Evolutionary conservation across 2,888 invertebrate genomes (phyloP).

Genomic region (Eupithecia inturbata): DNA sequence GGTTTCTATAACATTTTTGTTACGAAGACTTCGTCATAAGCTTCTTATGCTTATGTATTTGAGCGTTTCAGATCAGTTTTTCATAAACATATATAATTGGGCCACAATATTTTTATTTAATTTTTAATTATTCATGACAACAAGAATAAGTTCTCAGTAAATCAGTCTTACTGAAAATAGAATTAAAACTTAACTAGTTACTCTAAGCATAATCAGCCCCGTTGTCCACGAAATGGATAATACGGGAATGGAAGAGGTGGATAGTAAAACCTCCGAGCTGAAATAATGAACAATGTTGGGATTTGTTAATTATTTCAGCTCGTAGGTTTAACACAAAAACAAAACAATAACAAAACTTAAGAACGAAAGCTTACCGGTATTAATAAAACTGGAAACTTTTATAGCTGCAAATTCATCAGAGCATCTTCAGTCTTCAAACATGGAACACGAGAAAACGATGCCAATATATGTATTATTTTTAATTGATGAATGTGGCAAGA

Average conservation of each 20-base stretch:
- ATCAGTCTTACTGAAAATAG: too few relatives aligned
- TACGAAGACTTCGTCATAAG: background rate
- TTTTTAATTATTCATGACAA: background rate
- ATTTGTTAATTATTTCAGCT: too few relatives aligned
- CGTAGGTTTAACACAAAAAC: too few relatives aligned
- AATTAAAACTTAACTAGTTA: background rate
- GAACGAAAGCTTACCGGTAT: constrained; percentile 57
- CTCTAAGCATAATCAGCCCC: background rate
- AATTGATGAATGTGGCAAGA: constrained; percentile 45
- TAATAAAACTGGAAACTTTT: constrained; percentile 50
- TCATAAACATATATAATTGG: background rate
- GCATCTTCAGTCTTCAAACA: constrained; percentile 51
- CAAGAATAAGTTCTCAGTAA: too few relatives aligned
- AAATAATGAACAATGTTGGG: background rate
- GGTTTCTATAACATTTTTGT: constrained; percentile 16
- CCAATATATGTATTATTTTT: constrained; percentile 40
- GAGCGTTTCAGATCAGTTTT: background rate
- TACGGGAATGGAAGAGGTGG: background rate
- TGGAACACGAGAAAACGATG: constrained; percentile 50
- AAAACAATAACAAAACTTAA: constrained; percentile 12
- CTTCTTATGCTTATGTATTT: too few relatives aligned
- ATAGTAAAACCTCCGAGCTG: background rate
- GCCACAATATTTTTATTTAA: too few relatives aligned
- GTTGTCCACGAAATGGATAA: background rate
- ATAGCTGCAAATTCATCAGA: constrained; percentile 50